phyloP scores from a whole-genome alignment of 2,797 vertebrate genomes.

The Acomys russatus region DNA sequence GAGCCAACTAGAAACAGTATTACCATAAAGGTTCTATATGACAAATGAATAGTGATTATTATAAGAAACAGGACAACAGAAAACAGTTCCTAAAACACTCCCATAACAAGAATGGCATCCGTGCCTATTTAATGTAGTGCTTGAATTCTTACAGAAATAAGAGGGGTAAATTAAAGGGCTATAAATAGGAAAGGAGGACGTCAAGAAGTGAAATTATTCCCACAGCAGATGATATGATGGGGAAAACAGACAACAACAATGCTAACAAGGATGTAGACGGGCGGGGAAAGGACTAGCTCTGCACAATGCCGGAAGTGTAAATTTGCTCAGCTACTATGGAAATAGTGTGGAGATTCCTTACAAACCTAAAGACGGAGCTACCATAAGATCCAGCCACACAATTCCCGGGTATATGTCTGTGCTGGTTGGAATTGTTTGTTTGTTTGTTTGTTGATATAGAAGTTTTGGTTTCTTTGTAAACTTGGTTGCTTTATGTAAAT shows the following conservation, averaged over 20 bases:
- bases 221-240: neutral
- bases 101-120: neutral
- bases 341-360: neutral
- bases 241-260: neutral
- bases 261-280: neutral
- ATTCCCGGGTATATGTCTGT: neutral
- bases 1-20: neutral
- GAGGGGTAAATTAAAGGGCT: neutral
- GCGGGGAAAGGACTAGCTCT: neutral
- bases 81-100: neutral
- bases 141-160: neutral
- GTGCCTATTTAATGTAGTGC: neutral
- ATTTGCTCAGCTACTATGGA: neutral
- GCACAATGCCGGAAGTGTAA: rapidly evolving
- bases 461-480: too few relatives aligned
- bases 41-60: neutral
- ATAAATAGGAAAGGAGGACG: neutral
- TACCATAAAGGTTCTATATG: neutral
- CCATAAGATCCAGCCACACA: neutral
- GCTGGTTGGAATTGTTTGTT: neutral
- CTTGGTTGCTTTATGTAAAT: too few relatives aligned
- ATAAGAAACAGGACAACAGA: neutral
- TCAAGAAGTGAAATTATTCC: neutral
- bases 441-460: too few relatives aligned
- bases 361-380: neutral